Evolutionary conservation across 2,797 vertebrate genomes (phyloP).

Genomic region (Hydrophis major): DNA sequence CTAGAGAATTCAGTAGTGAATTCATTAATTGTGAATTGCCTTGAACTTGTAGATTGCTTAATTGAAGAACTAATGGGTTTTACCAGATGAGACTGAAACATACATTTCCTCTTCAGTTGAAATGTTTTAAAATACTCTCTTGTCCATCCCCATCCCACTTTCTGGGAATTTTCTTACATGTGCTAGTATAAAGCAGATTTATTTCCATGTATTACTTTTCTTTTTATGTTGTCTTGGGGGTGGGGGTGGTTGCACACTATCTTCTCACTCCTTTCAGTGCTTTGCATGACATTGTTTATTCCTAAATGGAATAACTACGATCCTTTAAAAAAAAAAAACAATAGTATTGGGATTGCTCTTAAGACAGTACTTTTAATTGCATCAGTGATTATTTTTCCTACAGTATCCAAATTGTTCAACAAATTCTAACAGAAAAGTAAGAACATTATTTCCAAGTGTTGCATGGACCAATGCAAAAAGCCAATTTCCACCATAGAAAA

Average conservation of each 20-base stretch:
- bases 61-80: neutral
- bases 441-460: neutral
- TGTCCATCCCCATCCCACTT: neutral
- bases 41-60: neutral
- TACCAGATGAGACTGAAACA: neutral
- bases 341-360: neutral
- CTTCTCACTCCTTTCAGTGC: neutral
- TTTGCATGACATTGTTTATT: neutral
- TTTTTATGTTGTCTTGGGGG: neutral
- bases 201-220: neutral
- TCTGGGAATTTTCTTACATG: neutral
- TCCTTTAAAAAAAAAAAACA: neutral
- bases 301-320: neutral
- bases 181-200: neutral
- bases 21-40: neutral
- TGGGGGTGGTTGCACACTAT: neutral
- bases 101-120: neutral
- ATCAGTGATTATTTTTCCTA: neutral
- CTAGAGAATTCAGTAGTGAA: neutral
- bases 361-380: neutral
- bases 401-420: neutral
- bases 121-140: neutral
- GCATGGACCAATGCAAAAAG: neutral
- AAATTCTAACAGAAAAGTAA: neutral
- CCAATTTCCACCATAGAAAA: neutral